Percentiles rank a stretch among this genome's conserved stretches.
Conservation (phyloP, 2,888 invertebrate genomes). For the Polia nebulosa region DNA sequence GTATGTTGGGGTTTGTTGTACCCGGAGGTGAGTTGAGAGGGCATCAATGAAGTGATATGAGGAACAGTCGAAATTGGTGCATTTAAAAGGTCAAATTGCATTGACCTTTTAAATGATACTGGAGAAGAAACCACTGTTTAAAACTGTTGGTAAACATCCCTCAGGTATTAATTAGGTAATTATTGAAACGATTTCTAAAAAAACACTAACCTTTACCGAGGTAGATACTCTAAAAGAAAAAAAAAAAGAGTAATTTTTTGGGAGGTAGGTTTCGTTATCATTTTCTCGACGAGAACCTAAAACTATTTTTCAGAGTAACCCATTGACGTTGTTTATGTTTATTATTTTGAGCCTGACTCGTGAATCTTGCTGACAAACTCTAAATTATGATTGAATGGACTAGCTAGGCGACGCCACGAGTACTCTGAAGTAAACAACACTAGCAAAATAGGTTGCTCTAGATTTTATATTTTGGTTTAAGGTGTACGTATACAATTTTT, state of each 20-base stretch:
- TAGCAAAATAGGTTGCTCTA: slow-evolving; percentile 1
- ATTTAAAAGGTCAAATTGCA: too few relatives aligned
- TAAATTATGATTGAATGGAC: slow-evolving; percentile 54
- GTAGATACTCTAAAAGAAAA: too few relatives aligned
- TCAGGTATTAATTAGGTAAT: too few relatives aligned
- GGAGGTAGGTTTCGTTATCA: not conserved
- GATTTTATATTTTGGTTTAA: not conserved
- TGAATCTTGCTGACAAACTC: slow-evolving; percentile 20
- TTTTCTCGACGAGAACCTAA: not conserved
- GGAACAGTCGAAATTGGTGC: not conserved
- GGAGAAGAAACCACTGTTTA: too few relatives aligned
- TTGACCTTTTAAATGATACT: too few relatives aligned
- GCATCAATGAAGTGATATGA: slow-evolving; percentile 5
- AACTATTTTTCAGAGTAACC: slow-evolving; percentile 13
- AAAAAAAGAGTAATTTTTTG: not conserved
- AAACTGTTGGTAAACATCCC: too few relatives aligned
- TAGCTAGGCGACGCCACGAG: slow-evolving; percentile 6
- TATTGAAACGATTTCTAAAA: too few relatives aligned
- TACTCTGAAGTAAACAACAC: slow-evolving; percentile 32
- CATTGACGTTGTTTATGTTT: slow-evolving; percentile 34
- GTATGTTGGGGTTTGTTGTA: slow-evolving; percentile 43
- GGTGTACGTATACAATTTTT: not conserved
- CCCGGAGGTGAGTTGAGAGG: slow-evolving; percentile 44
- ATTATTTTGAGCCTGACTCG: slow-evolving; percentile 28
- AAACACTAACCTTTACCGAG: too few relatives aligned